These are phyloP conservation scores for Excalfactoria chinensis DNA, from an alignment of 2,113 vertebrate species.

Conservation along the genomic window DNA sequence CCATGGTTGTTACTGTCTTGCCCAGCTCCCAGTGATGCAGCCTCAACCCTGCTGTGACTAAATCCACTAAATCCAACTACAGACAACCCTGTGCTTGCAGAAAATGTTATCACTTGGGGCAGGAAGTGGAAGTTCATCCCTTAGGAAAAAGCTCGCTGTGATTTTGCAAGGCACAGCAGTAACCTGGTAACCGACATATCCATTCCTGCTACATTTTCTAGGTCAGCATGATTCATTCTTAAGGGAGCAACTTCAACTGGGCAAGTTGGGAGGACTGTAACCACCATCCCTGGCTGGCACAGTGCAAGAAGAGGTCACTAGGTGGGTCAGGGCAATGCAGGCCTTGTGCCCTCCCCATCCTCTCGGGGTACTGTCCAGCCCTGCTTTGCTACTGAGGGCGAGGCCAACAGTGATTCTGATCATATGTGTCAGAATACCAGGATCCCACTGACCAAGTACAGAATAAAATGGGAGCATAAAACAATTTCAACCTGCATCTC, in stretches of 20 bases:
- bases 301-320: not conserved
- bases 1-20: not conserved
- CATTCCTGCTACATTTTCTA: constrained; percentile 53
- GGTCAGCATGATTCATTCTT: constrained; percentile 52
- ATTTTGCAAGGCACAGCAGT: constrained; percentile 50
- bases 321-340: not conserved
- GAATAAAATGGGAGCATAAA: not conserved
- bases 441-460: not conserved
- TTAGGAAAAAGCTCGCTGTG: constrained; percentile 7
- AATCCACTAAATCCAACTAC: constrained; percentile 9
- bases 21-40: not conserved
- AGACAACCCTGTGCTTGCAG: not conserved
- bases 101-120: constrained; percentile 2
- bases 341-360: not conserved
- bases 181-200: constrained; percentile 58
- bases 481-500: not conserved
- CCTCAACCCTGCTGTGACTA: not conserved
- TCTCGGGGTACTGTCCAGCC: not conserved
- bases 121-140: constrained; percentile 29
- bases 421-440: not conserved
- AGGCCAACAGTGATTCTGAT: not conserved
- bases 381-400: not conserved
- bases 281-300: not conserved
- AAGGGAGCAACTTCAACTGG: constrained; percentile 15
- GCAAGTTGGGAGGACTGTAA: not conserved